A percentile compares a stretch with the other conserved stretches of the same genome.
Evolutionary conservation across 1,140 invertebrate species (phyloP).

Genomic region (Drosophila seguyi): DNA sequence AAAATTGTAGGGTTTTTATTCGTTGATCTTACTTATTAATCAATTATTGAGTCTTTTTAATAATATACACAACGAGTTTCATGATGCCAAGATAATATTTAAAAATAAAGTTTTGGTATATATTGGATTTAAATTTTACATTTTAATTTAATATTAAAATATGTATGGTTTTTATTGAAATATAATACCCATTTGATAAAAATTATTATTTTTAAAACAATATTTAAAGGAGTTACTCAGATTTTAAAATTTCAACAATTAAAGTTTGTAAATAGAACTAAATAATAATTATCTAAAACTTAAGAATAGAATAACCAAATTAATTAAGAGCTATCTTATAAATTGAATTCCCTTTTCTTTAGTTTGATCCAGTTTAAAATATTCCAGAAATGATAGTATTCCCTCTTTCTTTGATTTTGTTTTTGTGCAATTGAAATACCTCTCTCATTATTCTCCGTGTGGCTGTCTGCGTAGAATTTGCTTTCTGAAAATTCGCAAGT

Average conservation of each 20-base stretch:
- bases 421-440: neutral
- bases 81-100: neutral
- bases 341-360: neutral
- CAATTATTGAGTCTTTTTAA: neutral
- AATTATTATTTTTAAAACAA: too few relatives aligned
- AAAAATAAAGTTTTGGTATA: too few relatives aligned
- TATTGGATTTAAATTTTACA: too few relatives aligned
- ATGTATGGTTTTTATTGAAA: too few relatives aligned
- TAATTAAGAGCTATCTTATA: too few relatives aligned
- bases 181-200: too few relatives aligned
- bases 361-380: neutral
- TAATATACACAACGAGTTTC: neutral
- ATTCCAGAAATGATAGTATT: neutral
- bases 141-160: too few relatives aligned
- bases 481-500: conserved; percentile 5
- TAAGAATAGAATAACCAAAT: too few relatives aligned
- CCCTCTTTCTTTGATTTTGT: neutral
- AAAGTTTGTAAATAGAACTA: too few relatives aligned
- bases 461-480: neutral
- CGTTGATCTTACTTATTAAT: neutral
- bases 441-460: neutral
- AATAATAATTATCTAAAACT: too few relatives aligned
- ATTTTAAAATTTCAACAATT: too few relatives aligned
- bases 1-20: neutral
- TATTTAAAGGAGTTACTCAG: too few relatives aligned